Percentiles rank a stretch among this genome's conserved stretches.
These are phyloP conservation scores for Lithophane socia DNA, from an alignment of 2,888 invertebrate species.

Conservation along the genomic window DNA sequence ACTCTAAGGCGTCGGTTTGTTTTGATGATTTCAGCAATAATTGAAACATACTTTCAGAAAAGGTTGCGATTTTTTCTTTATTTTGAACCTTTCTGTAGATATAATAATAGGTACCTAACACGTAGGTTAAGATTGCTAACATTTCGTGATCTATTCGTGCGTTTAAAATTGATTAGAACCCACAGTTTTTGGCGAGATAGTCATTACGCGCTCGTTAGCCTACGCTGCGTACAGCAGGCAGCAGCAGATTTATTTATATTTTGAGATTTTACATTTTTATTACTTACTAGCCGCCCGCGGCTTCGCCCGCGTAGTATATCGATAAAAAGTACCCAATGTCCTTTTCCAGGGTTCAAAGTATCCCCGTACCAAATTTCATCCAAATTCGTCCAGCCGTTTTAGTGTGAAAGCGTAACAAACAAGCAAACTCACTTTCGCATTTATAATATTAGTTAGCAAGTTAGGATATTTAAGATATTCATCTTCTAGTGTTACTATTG, in stretches of 20 bases:
- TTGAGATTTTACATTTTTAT: neutral
- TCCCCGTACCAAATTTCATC: too few species aligned
- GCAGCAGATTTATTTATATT: slow-evolving; percentile 3
- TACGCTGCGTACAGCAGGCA: neutral
- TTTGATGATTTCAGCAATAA: neutral
- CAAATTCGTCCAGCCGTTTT: too few species aligned
- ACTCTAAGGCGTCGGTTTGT: too few species aligned
- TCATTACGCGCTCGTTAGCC: slow-evolving; percentile 41
- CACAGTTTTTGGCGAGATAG: slow-evolving; percentile 42
- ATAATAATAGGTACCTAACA: slow-evolving; percentile 26
- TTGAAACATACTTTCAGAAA: neutral
- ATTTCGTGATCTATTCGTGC: slow-evolving; percentile 54
- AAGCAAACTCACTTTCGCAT: too few species aligned
- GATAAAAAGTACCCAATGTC: too few species aligned
- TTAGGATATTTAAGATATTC: neutral
- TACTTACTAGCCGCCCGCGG: too few species aligned
- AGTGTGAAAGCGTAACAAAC: too few species aligned
- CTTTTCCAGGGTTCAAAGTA: too few species aligned
- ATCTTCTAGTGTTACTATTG: neutral
- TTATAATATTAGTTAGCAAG: too few species aligned
- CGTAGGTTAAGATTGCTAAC: slow-evolving; percentile 38
- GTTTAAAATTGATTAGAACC: slow-evolving; percentile 57
- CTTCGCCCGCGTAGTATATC: too few species aligned
- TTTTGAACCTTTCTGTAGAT: slow-evolving; percentile 35
- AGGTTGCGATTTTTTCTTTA: slow-evolving; percentile 16